Evolutionary conservation across 2,113 vertebrate species (phyloP).

Genomic region (Conger conger): DNA sequence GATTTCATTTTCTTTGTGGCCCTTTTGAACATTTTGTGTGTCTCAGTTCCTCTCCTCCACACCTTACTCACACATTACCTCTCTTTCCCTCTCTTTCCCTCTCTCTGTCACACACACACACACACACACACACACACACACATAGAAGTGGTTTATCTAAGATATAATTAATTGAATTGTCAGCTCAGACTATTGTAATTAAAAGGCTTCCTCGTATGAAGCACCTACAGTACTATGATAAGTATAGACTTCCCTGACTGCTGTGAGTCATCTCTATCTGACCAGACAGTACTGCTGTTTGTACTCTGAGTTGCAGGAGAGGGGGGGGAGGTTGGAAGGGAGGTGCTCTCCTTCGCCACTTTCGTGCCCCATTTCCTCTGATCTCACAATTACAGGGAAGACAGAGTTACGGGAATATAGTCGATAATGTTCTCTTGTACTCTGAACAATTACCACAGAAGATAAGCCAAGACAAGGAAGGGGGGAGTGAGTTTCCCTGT

Average conservation of each 20-base stretch:
- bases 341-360: neutral
- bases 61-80: constrained; percentile 24
- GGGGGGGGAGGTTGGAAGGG: constrained; percentile 40
- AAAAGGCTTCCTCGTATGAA: neutral
- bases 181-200: neutral
- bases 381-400: constrained; percentile 6
- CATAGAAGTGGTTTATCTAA: constrained; percentile 26
- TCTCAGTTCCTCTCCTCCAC: neutral
- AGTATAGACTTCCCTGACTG: neutral
- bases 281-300: neutral
- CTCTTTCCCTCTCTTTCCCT: constrained; percentile 48
- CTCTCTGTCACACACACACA: constrained; percentile 46
- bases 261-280: neutral
- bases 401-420: neutral
- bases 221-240: neutral
- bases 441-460: constrained; percentile 11
- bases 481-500: neutral
- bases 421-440: neutral
- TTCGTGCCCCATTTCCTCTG: neutral
- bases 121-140: constrained; percentile 49
- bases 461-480: constrained; percentile 17
- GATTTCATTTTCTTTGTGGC: neutral
- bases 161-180: neutral
- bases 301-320: neutral
- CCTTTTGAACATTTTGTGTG: neutral